Conservation (phyloP, 2,113 vertebrate species). For the Cynopterus brachyotis region DNA sequence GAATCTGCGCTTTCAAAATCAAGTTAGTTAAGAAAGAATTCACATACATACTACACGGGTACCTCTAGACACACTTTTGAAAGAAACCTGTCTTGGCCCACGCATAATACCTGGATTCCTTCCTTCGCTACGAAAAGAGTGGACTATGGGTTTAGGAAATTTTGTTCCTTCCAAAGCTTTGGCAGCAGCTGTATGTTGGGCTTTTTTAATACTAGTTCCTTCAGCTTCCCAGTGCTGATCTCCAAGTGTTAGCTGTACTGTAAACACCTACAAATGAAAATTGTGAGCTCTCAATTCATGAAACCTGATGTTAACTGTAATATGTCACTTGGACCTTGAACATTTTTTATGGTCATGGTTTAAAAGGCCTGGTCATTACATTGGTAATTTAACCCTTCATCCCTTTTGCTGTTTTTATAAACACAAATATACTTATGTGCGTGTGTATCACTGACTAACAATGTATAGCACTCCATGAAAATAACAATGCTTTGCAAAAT, state of each 20-base stretch:
- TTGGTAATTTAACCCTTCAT: background rate
- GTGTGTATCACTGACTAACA: background rate
- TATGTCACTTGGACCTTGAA: slow-evolving; percentile 25
- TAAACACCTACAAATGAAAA: slow-evolving; percentile 89
- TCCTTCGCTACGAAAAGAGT: slow-evolving; percentile 90
- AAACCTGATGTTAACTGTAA: background rate
- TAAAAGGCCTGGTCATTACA: slow-evolving; percentile 10
- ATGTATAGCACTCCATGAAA: background rate
- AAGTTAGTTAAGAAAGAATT: slow-evolving; percentile 40
- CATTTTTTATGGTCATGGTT: slow-evolving; percentile 25
- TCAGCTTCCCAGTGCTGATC: slow-evolving; percentile 96
- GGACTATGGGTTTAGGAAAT: slow-evolving; percentile 91
- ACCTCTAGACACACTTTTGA: slow-evolving; percentile 37
- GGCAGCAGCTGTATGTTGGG: slow-evolving; percentile 93
- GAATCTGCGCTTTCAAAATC: slow-evolving; percentile 43
- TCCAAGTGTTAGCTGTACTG: slow-evolving; percentile 93
- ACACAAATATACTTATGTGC: background rate
- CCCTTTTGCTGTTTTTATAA: background rate
- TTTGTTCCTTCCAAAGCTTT: slow-evolving; percentile 92
- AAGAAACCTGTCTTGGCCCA: slow-evolving; percentile 61
- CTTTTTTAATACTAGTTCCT: slow-evolving; percentile 96
- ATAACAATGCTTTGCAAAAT: slow-evolving; percentile 32
- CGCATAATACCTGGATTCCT: slow-evolving; percentile 88
- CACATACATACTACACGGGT: slow-evolving; percentile 14
- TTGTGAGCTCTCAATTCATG: slow-evolving; percentile 36